phyloP scores from a whole-genome alignment of 1,140 invertebrate species.

The Tyrophagus putrescentiae region DNA sequence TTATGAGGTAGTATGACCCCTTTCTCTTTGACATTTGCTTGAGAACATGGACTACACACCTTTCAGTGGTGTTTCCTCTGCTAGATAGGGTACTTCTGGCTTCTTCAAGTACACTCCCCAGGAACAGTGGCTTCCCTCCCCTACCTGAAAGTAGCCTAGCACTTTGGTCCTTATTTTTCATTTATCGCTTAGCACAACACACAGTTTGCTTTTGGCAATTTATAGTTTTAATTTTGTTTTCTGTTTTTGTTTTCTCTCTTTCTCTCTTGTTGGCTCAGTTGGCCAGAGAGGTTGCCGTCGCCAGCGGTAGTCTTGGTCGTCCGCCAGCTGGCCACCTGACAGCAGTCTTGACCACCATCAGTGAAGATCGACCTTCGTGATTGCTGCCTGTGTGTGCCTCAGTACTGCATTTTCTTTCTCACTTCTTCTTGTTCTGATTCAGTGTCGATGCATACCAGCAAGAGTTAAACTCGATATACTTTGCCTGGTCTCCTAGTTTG shows the following conservation, averaged over 20 bases:
- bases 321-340: background rate
- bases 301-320: background rate
- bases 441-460: background rate
- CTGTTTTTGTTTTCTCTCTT: background rate
- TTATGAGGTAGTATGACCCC: background rate
- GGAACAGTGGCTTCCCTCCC: too few relatives aligned
- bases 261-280: slow-evolving; percentile 1
- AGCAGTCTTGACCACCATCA: slow-evolving; percentile 1
- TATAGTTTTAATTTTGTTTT: background rate
- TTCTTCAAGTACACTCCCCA: too few relatives aligned
- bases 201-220: background rate
- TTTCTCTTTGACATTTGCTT: too few relatives aligned
- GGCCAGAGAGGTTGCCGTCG: background rate
- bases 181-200: background rate
- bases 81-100: too few relatives aligned
- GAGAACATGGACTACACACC: too few relatives aligned
- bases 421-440: background rate
- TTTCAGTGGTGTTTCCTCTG: too few relatives aligned
- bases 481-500: too few relatives aligned
- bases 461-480: too few relatives aligned
- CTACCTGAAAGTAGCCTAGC: too few relatives aligned
- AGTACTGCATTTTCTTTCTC: too few relatives aligned
- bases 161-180: background rate
- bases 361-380: slow-evolving; percentile 6
- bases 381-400: too few relatives aligned